These are phyloP conservation scores for Caloenas nicobarica DNA, from an alignment of 2,113 vertebrate genomes.

Conservation along the genomic window DNA sequence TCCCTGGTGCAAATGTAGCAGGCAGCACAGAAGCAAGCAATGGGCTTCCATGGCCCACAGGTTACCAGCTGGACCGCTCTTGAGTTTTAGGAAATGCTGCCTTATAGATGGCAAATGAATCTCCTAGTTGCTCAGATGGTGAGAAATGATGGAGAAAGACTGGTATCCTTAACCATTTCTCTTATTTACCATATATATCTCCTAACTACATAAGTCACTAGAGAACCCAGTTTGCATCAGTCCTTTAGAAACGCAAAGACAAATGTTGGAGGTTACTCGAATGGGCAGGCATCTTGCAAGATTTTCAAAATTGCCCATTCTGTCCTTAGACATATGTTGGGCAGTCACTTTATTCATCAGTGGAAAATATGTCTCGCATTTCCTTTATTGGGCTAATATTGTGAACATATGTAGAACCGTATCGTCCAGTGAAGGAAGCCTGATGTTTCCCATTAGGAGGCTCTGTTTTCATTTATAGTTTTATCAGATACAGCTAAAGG, in stretches of 20 bases:
- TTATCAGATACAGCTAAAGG: not conserved
- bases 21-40: not conserved
- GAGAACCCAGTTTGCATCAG: not conserved
- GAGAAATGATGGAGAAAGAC: not conserved
- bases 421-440: not conserved
- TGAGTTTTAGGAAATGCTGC: not conserved
- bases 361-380: not conserved
- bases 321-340: not conserved
- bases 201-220: not conserved
- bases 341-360: not conserved
- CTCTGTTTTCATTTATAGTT: constrained; percentile 9
- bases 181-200: not conserved
- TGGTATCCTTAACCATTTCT: not conserved
- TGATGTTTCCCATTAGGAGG: constrained; percentile 13
- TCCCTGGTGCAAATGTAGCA: not conserved
- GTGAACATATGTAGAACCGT: not conserved
- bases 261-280: not conserved
- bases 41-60: not conserved
- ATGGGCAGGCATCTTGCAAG: not conserved
- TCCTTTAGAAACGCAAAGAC: not conserved
- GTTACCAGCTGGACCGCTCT: not conserved
- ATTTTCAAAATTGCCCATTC: not conserved
- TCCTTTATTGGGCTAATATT: not conserved
- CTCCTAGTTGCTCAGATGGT: not conserved
- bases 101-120: not conserved